These are phyloP conservation scores for Trachelus stipa DNA, from an alignment of 2,888 invertebrate genomes.

Conservation along the genomic window DNA sequence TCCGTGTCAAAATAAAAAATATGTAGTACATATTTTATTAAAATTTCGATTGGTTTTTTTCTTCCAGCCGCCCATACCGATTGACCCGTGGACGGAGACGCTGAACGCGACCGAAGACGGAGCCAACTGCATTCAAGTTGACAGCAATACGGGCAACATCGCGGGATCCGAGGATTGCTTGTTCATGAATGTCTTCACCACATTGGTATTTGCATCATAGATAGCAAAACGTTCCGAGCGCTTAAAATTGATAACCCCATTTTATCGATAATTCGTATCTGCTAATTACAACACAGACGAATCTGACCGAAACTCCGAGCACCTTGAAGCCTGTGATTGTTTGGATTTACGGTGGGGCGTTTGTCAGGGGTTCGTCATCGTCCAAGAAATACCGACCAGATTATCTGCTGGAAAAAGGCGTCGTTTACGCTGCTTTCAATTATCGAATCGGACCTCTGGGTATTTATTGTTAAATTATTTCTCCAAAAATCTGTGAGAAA, in stretches of 20 bases:
- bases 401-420: slow-evolving; percentile 21
- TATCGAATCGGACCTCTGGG: slow-evolving; percentile 24
- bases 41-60: too few relatives aligned
- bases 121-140: slow-evolving; percentile 17
- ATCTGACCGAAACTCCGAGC: slow-evolving; percentile 10
- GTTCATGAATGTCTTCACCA: slow-evolving; percentile 34
- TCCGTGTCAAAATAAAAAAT: too few relatives aligned
- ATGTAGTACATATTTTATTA: too few relatives aligned
- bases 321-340: slow-evolving; percentile 15
- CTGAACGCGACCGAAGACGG: not conserved
- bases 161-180: slow-evolving; percentile 34
- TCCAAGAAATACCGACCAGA: slow-evolving; percentile 11
- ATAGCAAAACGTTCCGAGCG: too few relatives aligned
- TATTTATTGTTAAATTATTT: too few relatives aligned
- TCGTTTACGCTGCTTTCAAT: slow-evolving; percentile 19
- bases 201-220: slow-evolving; percentile 20
- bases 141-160: not conserved
- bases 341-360: slow-evolving; percentile 15
- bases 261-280: too few relatives aligned
- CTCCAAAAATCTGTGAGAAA: too few relatives aligned
- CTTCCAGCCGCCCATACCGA: too few relatives aligned
- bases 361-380: not conserved
- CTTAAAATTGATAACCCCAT: too few relatives aligned
- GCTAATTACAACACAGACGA: slow-evolving; percentile 7
- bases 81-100: too few relatives aligned